Base-by-base conservation (phyloP, 1,140 invertebrate genomes). In the Microplitis mediator region DNA sequence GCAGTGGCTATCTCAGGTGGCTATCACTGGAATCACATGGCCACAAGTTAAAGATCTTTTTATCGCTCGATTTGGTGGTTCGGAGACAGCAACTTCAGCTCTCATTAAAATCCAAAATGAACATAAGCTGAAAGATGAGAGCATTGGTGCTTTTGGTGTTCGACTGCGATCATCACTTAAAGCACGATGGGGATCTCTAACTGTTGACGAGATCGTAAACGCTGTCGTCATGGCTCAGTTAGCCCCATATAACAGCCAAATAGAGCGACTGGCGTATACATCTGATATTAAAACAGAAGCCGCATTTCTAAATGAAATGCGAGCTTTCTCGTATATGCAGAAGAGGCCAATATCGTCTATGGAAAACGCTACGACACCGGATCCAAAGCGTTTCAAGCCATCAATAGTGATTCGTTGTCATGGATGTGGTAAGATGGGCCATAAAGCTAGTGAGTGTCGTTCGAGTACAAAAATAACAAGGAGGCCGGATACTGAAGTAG, bases 341-440 rank as follows among this genome's bases (percentile, higher is more conserved):
- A 54, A 23, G 4, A 9, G 52, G 13, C 16, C 52, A n/a, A 2
- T 4, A n/a, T 13, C 8, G 13, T n/a, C 52, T 9, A 5, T 5
- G 4, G 52, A 23, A 2, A 54, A 23, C 52, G 6, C 52, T 4
- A 2, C 52, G 3, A 3, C 4, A 13, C 5, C 52, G 5, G 52
- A 54, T 0, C 52, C 52, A n/a, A 54, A 54, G 13, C 13, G 16
- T 4, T 23, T 16, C n/a, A 23, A 54, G 16, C 52, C 16, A n/a
- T 9, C 8, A 54, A 5, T 54, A 5, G 5, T 0, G 0, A 23
- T 56, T 23, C 9, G n/a, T 6, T 56, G 13, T 56, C 16, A 13
- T 56, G 8, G 5, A 5, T 67, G 71, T 23, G 63, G 63, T 23
- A 70, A 50, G 35, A 14, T 36, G n/a, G 69, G 31, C 11, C 62